Evolutionary conservation across 2,888 invertebrate genomes (phyloP).

Genomic region (Willowsia nigromaculata): DNA sequence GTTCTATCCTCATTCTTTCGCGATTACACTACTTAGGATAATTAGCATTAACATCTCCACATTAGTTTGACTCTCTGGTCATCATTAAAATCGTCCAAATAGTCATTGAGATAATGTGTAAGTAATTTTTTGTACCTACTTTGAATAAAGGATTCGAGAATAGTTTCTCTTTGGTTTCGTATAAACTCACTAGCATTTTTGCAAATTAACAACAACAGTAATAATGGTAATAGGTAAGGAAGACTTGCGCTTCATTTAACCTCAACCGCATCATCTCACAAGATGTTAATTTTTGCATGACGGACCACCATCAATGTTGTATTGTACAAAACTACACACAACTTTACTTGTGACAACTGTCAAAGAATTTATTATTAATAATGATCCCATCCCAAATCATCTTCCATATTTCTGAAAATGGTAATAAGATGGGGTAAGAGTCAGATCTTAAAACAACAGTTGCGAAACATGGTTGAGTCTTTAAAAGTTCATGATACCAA

Average conservation of each 20-base stretch:
- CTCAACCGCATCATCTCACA: background rate
- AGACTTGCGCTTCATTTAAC: background rate
- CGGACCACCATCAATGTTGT: background rate
- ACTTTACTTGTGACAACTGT: conserved; percentile 23
- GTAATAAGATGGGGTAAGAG: background rate
- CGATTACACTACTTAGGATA: background rate
- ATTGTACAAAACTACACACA: background rate
- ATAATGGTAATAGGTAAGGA: background rate
- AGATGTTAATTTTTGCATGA: background rate
- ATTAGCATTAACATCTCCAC: conserved; percentile 5
- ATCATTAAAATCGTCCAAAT: conserved; percentile 20
- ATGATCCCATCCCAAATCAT: background rate
- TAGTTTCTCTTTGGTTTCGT: background rate
- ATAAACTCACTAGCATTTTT: background rate
- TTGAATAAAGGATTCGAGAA: background rate
- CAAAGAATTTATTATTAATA: conserved; percentile 27
- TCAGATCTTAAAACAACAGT: background rate
- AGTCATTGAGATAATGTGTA: background rate
- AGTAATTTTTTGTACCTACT: background rate
- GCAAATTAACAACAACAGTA: background rate
- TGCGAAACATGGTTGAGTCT: background rate
- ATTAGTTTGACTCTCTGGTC: conserved; percentile 13
- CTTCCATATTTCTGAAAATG: conserved; percentile 31
- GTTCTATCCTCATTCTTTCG: background rate
- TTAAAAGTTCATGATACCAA: conserved; percentile 16